Evolutionary conservation across 2,888 invertebrate genomes (phyloP).

Genomic region (Heliconius ismenius): DNA sequence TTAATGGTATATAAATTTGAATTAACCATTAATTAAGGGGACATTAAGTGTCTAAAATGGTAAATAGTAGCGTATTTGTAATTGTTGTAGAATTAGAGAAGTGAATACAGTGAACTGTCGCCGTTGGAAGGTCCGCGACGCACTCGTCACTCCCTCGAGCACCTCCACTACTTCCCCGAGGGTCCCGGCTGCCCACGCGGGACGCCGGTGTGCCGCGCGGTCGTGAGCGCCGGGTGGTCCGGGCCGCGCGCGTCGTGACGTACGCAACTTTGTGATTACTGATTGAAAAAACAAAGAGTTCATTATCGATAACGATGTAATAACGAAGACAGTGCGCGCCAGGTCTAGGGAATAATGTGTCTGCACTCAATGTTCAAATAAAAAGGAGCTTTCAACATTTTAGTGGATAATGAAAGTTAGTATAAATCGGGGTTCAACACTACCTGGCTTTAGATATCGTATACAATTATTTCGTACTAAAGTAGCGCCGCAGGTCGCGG

Average conservation of each 20-base stretch:
- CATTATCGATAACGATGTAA: slow-evolving; percentile 48
- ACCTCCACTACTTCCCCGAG: neutral
- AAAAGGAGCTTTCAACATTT: slow-evolving; percentile 81
- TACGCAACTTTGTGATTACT: slow-evolving; percentile 51
- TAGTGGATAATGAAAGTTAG: slow-evolving; percentile 78
- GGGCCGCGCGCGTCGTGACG: slow-evolving; percentile 50
- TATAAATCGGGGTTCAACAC: slow-evolving; percentile 72
- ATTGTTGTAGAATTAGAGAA: slow-evolving; percentile 80
- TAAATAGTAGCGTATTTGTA: slow-evolving; percentile 80
- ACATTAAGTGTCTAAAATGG: slow-evolving; percentile 78
- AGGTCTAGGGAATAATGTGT: slow-evolving; percentile 78
- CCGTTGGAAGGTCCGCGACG: slow-evolving; percentile 64
- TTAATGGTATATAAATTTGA: slow-evolving; percentile 68
- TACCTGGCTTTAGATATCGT: slow-evolving; percentile 80
- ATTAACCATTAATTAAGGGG: slow-evolving; percentile 71
- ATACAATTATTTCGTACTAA: slow-evolving; percentile 74
- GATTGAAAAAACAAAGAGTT: slow-evolving; percentile 48
- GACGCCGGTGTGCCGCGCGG: slow-evolving; percentile 42
- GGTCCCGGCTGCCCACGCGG: slow-evolving; percentile 1
- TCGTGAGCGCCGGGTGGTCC: slow-evolving; percentile 51
- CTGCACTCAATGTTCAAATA: slow-evolving; percentile 82
- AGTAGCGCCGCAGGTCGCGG: slow-evolving; percentile 46
- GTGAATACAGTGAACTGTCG: slow-evolving; percentile 65
- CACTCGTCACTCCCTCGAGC: slow-evolving; percentile 64
- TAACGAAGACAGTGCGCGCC: slow-evolving; percentile 75